Percentiles rank a stretch among this genome's conserved stretches.
phyloP scores from a whole-genome alignment of 2,888 invertebrate species.

The Steinernema carpocapsae region DNA sequence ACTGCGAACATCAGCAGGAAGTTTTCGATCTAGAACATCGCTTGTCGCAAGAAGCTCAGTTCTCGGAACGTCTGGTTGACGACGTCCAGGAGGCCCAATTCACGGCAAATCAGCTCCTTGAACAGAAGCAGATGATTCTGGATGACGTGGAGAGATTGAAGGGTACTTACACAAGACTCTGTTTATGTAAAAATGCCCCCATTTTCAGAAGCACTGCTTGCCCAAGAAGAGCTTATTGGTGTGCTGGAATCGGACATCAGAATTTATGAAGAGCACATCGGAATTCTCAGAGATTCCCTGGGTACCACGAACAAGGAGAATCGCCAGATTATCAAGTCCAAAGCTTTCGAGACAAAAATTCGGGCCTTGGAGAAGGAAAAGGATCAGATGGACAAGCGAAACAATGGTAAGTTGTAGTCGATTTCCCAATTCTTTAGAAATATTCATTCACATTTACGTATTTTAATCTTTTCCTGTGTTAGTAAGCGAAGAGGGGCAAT shows the following conservation, averaged over 20 bases:
- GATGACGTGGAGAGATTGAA: conserved; percentile 62
- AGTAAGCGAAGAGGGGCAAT: not conserved
- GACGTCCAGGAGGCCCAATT: conserved; percentile 41
- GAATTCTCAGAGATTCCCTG: conserved; percentile 63
- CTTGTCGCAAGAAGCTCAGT: conserved; percentile 5
- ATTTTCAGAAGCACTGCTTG: conserved; percentile 57
- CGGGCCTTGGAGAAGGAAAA: conserved; percentile 64
- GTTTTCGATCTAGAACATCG: conserved; percentile 31
- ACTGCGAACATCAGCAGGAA: not conserved
- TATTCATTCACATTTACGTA: not conserved
- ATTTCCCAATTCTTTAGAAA: too few relatives aligned
- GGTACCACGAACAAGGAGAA: conserved; percentile 65
- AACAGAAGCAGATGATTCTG: conserved; percentile 56
- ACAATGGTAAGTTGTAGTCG: conserved; percentile 54
- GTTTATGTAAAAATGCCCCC: not conserved
- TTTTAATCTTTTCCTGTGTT: not conserved
- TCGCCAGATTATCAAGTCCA: conserved; percentile 63
- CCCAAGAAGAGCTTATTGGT: conserved; percentile 63
- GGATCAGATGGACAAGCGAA: conserved; percentile 57
- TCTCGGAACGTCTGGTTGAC: conserved; percentile 11
- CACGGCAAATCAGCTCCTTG: conserved; percentile 41
- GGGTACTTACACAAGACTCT: conserved; percentile 40
- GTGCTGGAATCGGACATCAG: conserved; percentile 64
- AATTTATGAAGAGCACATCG: conserved; percentile 66
- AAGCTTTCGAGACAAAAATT: conserved; percentile 66